Evolutionary conservation across 2,113 vertebrate genomes (phyloP).

Genomic region (Corythornis cristatus): DNA sequence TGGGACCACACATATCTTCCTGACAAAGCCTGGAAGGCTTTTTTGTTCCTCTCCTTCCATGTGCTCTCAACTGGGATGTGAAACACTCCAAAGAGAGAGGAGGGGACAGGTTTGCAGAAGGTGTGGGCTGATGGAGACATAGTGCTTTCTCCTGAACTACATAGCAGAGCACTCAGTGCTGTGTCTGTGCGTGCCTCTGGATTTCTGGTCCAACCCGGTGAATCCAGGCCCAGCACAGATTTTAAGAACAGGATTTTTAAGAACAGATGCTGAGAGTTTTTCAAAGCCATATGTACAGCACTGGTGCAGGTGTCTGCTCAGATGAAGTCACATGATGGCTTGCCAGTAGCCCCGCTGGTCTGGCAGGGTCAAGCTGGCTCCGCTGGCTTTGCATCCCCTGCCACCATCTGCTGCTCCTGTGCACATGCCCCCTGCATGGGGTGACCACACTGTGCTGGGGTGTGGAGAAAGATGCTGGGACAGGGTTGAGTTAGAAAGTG

Average conservation of each 20-base stretch:
- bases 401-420: background rate
- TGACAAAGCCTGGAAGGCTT: background rate
- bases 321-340: background rate
- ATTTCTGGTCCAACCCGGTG: background rate
- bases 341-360: rapidly evolving
- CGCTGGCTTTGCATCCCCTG: rapidly evolving
- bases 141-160: background rate
- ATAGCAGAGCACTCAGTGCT: background rate
- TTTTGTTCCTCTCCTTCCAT: background rate
- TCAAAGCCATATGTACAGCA: background rate
- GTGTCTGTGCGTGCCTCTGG: background rate
- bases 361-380: background rate
- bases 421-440: background rate
- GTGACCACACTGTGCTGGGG: background rate
- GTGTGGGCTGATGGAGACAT: background rate
- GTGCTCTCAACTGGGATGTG: background rate
- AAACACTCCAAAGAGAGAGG: background rate
- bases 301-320: background rate
- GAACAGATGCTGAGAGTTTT: background rate
- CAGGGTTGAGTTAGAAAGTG: background rate
- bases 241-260: background rate
- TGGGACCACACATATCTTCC: background rate
- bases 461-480: rapidly evolving
- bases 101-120: background rate
- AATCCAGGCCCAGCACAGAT: background rate